Evolutionary conservation across 2,797 vertebrate genomes (phyloP), one percentile per base, ranked within the genome.

Genomic region (Lithobates sylvaticus): DNA sequence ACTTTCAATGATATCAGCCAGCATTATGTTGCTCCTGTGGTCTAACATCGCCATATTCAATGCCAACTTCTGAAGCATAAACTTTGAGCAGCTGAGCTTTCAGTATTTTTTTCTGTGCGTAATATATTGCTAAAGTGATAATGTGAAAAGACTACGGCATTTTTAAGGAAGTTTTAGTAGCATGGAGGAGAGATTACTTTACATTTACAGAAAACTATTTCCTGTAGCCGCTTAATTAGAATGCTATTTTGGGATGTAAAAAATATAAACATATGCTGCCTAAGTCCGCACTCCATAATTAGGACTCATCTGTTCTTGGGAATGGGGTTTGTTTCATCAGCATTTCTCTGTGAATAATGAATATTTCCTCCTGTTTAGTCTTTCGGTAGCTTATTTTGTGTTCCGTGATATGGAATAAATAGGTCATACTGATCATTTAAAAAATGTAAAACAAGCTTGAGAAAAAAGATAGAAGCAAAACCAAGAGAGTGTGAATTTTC

Each of bases 261-360:
- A 71, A 73, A 78, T 73, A 78, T 58, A 78, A 85, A 85, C 69
- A 78, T 85, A 73, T 50, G 54, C 75, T 72, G 9, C 26, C 34
- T 12, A 44, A 36, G 58, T 44, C n/a, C 42, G 26, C 12, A 64
- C 47, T 27, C 27, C 13, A 72, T 18, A 84, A 72, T 39, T 58
- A 79, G 54, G 26, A 29, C 39, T 73, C 27, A 79, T 85, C 69
- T 74, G 34, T 64, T 39, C 29, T 26, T 70, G 47, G 44, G 8
- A 77, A 76, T 61, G 23, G 47, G 61, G 54, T 76, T 61, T 67
- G 15, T 82, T 64, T 23, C 1, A 67, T 78, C 65, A 10, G 27
- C 29, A 47, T 47, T 68, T 68, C 39, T 16, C 1, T 3, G 15
- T 54, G n/a, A 39, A 36, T 39, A 15, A 32, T 34, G 39, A 7